phyloP scores from a whole-genome alignment of 2,113 vertebrate species.

The Muntiacus muntjak region DNA sequence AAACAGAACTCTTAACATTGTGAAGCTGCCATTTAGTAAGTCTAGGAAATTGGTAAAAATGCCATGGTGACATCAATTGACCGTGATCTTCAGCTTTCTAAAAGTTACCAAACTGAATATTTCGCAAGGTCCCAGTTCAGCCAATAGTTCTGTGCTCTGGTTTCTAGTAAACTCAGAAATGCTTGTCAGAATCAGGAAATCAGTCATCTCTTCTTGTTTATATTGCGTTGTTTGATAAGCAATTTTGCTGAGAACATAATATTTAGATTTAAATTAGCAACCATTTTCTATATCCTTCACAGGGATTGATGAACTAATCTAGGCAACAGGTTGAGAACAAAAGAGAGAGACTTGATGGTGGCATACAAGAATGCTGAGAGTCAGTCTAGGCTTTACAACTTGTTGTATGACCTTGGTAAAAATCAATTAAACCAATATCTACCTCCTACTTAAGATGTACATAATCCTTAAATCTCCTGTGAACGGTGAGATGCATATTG shows the following conservation, averaged over 20 bases:
- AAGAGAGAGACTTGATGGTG: background rate
- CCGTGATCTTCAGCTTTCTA: background rate
- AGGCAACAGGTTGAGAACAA: background rate
- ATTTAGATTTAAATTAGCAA: constrained; percentile 22
- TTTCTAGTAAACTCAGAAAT: background rate
- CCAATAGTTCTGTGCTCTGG: background rate
- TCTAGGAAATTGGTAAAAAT: background rate
- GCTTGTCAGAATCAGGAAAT: background rate
- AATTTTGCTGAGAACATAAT: background rate
- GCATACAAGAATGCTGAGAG: background rate
- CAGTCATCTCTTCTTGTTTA: background rate
- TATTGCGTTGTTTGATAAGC: background rate
- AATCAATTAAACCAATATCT: constrained; percentile 63
- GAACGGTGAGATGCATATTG: constrained; percentile 41
- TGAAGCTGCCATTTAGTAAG: background rate
- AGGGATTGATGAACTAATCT: constrained; percentile 6
- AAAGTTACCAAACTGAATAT: background rate
- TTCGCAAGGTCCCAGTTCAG: background rate
- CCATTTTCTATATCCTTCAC: background rate
- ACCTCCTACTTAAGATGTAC: constrained; percentile 29
- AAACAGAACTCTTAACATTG: background rate
- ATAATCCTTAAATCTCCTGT: constrained; percentile 51
- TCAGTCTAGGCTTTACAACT: background rate
- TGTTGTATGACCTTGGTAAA: constrained; percentile 48
- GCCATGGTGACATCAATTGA: background rate